A percentile compares a stretch with the other conserved stretches of the same genome.
These are phyloP conservation scores for Mamestra configurata DNA, from an alignment of 1,140 invertebrate genomes.

Conservation along the genomic window DNA sequence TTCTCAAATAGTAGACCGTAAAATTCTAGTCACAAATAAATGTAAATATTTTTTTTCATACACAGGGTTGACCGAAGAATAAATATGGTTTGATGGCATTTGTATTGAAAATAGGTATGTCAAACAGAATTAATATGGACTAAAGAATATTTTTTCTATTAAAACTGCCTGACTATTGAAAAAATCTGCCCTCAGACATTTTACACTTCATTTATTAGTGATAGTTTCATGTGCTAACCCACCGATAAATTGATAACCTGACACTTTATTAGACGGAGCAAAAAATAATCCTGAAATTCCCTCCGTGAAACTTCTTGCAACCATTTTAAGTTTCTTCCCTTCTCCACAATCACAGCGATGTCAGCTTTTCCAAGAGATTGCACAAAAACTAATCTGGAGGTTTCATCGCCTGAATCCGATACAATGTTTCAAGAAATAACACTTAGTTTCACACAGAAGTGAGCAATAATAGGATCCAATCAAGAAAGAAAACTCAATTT, in stretches of 20 bases:
- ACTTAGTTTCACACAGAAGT: constrained; percentile 41
- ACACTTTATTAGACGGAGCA: neutral
- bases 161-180: too few species aligned
- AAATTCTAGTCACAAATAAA: too few species aligned
- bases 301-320: neutral
- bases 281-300: neutral
- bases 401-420: neutral
- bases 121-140: too few species aligned
- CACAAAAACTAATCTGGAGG: constrained; percentile 23
- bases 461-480: constrained; percentile 41
- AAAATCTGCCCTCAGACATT: too few species aligned
- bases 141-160: too few species aligned
- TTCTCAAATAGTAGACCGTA: too few species aligned
- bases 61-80: too few species aligned
- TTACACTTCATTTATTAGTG: too few species aligned
- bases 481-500: constrained; percentile 40
- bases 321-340: neutral
- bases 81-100: too few species aligned
- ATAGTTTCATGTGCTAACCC: too few species aligned
- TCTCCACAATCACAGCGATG: constrained; percentile 10
- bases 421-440: constrained; percentile 37
- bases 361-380: constrained; percentile 27
- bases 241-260: too few species aligned
- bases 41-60: neutral
- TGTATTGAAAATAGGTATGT: too few species aligned